These are phyloP conservation scores for Dendroctonus ponderosae DNA, from an alignment of 1,140 invertebrate species.

Conservation along the genomic window DNA sequence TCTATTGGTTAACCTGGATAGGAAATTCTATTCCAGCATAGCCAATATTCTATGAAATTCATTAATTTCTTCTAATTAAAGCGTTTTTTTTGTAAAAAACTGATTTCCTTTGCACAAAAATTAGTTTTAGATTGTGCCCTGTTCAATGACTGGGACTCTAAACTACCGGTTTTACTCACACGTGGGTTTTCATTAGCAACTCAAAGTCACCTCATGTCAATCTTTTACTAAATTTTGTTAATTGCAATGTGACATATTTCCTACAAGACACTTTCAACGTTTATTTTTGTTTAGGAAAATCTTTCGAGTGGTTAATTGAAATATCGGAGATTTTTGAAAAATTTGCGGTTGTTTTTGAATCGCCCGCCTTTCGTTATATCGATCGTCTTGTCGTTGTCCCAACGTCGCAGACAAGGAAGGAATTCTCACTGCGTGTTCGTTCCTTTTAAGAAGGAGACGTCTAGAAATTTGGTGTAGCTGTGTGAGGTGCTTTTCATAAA, in stretches of 20 bases:
- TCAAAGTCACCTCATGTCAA: conserved; percentile 16
- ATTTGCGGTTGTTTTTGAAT: conserved; percentile 18
- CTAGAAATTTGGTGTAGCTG: conserved; percentile 42
- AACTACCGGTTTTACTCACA: too few species aligned
- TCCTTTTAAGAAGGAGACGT: conserved; percentile 32
- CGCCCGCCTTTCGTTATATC: conserved; percentile 17
- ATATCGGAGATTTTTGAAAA: conserved; percentile 1
- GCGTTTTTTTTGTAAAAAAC: too few species aligned
- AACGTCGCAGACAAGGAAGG: conserved; percentile 28
- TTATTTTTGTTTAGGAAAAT: conserved; percentile 23
- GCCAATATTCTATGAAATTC: too few species aligned
- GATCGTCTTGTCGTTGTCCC: conserved; percentile 12
- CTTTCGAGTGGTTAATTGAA: conserved; percentile 12
- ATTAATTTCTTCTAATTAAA: too few species aligned
- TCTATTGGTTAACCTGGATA: too few species aligned
- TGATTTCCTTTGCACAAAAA: too few species aligned
- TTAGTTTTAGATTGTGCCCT: too few species aligned
- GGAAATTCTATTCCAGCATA: too few species aligned
- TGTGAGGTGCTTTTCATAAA: conserved; percentile 46
- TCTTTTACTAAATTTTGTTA: conserved; percentile 17
- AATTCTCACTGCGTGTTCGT: conserved; percentile 26
- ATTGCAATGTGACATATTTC: conserved; percentile 20
- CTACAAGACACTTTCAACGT: conserved; percentile 10
- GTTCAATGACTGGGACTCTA: too few species aligned
- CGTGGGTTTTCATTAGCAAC: too few species aligned